Conservation (phyloP, 2,888 invertebrate genomes). For the Phengaris alcon region DNA sequence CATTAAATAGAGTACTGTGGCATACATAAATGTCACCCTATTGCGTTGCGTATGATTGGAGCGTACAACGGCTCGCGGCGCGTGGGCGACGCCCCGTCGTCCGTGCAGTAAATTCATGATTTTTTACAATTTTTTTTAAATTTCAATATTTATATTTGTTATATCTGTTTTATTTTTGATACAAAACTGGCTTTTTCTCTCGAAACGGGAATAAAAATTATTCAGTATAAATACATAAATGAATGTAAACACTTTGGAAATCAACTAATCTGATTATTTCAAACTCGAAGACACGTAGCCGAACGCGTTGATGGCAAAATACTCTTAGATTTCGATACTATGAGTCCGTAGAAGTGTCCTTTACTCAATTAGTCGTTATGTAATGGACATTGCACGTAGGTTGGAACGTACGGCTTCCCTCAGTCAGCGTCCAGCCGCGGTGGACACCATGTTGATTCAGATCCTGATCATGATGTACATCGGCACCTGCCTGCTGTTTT, state of each 20-base stretch:
- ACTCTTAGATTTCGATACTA: constrained; percentile 26
- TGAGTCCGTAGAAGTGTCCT: constrained; percentile 40
- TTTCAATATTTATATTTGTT: too few relatives aligned
- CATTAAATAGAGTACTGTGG: too few relatives aligned
- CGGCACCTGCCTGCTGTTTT: constrained; percentile 69
- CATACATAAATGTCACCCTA: too few relatives aligned
- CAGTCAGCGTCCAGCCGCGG: constrained; percentile 40
- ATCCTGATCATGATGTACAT: constrained; percentile 76
- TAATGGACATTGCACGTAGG: constrained; percentile 40
- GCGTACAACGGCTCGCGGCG: too few relatives aligned
- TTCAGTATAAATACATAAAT: too few relatives aligned
- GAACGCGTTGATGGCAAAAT: neutral
- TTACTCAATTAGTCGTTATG: constrained; percentile 38
- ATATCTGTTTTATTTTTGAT: too few relatives aligned
- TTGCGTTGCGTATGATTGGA: too few relatives aligned
- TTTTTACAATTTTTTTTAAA: too few relatives aligned
- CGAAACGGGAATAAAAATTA: too few relatives aligned
- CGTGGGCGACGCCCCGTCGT: too few relatives aligned
- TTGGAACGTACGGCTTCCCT: constrained; percentile 44
- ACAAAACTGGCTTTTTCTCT: too few relatives aligned
- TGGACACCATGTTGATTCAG: constrained; percentile 67
- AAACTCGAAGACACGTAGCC: neutral
- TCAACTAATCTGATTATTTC: neutral
- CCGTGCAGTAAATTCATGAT: too few relatives aligned
- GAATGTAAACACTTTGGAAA: neutral